Base-by-base conservation (phyloP, 2,113 vertebrate species). In the Pelusios castaneus region DNA sequence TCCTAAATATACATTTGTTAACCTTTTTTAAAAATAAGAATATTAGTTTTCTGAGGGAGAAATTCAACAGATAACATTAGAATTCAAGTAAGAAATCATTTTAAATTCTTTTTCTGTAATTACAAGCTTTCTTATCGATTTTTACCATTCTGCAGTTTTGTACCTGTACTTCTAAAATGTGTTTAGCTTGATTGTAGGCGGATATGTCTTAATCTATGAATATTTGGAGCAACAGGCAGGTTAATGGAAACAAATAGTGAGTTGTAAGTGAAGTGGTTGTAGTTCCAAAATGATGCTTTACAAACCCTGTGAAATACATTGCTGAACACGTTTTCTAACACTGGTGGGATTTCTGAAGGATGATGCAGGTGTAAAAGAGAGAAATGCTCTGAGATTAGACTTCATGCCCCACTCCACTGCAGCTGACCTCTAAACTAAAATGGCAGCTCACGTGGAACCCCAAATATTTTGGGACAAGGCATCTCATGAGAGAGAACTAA, bases 141-240 rank as follows among this genome's bases (percentile, higher is more conserved):
- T n/a, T 81, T 73, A 45, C 94, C 80, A 85, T 73, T 92, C 88
- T 94, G n/a, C 84, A 51, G 52, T 89, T 95, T 81, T 80, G 43
- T 93, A 38, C 88, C 41, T 86, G 81, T 90, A 38, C n/a, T n/a
- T 38, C n/a, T 70, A 22, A 70, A 70, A 87, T 0, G 0, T 89
- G 38, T 92, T 27, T 29, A 49, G 82, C 54, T 95, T 85, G 80
- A 77, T 81, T 89, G 19, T 81, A 93, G 70, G 79, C 79, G 73
- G 86, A 83, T 88, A 85, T 95, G 76, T 84, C 54, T 12, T 43
- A 17, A 76, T 70, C 88, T 55, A 56, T 70, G 34, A 84, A 92
- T 89, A 87, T 96, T 86, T 97, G 93, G 90, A 83, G 94, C 89
- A 94, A 89, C 54, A 92, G 78, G 25, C 82, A 34, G 86, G 93